phyloP scores from a whole-genome alignment of 2,888 invertebrate genomes.

The Pilophorus perplexus region DNA sequence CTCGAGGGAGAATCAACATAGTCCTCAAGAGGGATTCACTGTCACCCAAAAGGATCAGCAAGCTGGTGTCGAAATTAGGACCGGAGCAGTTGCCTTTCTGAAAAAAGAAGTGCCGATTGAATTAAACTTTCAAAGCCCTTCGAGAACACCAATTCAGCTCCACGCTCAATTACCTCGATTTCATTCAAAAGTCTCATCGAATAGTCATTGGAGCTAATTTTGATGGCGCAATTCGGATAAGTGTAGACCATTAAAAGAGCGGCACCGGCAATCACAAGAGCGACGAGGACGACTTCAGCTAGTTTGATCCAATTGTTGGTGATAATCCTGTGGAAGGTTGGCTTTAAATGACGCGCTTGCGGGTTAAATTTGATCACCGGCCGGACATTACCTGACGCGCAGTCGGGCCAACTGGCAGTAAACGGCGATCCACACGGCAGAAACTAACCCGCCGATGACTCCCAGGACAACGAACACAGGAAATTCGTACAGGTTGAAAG shows the following conservation, averaged over 20 bases:
- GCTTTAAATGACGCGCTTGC: background rate
- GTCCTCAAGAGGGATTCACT: background rate
- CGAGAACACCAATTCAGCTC: too few relatives aligned
- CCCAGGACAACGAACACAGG: conserved; percentile 34
- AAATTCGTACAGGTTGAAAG: conserved; percentile 30
- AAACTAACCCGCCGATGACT: conserved; percentile 32
- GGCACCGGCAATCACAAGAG: background rate
- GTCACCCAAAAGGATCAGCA: conserved; percentile 22
- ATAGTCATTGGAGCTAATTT: too few relatives aligned
- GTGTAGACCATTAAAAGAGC: too few relatives aligned
- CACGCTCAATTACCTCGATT: too few relatives aligned
- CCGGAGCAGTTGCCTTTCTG: background rate
- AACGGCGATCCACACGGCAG: conserved; percentile 29
- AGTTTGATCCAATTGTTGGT: background rate
- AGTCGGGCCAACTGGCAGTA: conserved; percentile 19
- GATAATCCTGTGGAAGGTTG: background rate
- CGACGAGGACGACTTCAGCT: conserved; percentile 13
- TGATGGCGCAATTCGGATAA: too few relatives aligned
- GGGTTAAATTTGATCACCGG: too few relatives aligned
- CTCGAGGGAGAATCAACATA: background rate
- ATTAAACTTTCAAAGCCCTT: too few relatives aligned
- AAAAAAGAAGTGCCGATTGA: too few relatives aligned
- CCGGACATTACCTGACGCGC: conserved; percentile 33
- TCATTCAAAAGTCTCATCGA: too few relatives aligned
- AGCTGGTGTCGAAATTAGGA: background rate